Percentiles rank a stretch among this genome's conserved stretches.
These are phyloP conservation scores for Bugula neritina DNA, from an alignment of 2,888 invertebrate species.

Conservation along the genomic window DNA sequence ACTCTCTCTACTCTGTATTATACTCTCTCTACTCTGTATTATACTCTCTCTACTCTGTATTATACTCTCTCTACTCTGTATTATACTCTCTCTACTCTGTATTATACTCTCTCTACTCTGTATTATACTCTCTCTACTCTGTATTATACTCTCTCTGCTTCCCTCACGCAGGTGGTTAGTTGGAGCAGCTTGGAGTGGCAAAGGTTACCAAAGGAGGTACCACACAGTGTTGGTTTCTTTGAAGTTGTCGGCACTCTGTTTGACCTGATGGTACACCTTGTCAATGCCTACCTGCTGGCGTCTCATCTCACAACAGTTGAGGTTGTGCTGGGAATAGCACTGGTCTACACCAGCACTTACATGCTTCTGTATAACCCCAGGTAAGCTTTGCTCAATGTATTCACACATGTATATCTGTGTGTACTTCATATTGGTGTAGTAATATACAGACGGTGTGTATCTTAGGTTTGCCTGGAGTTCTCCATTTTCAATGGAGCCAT, in stretches of 20 bases:
- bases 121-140: no score
- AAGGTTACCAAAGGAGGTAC: conserved; percentile 30
- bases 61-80: no score
- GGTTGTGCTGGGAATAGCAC: conserved; percentile 31
- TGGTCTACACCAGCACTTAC: conserved; percentile 34
- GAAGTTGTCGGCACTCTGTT: conserved; percentile 40
- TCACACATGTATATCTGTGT: background rate
- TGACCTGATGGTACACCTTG: conserved; percentile 39
- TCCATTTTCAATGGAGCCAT: conserved; percentile 37
- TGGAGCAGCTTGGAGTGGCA: conserved; percentile 45
- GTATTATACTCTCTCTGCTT: no score
- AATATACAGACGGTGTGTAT: no score
- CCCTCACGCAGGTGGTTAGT: conserved; percentile 44
- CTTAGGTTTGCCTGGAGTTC: conserved; percentile 38
- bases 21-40: no score
- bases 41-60: no score
- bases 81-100: no score
- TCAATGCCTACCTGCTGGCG: conserved; percentile 37
- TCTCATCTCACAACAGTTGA: conserved; percentile 35
- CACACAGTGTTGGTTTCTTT: conserved; percentile 35
- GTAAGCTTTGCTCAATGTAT: conserved; percentile 26
- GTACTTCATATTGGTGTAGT: background rate
- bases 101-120: no score
- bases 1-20: no score
- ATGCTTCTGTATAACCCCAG: conserved; percentile 37